Base-by-base conservation (phyloP, 2,113 vertebrate genomes). In the Aptenodytes forsteri region DNA sequence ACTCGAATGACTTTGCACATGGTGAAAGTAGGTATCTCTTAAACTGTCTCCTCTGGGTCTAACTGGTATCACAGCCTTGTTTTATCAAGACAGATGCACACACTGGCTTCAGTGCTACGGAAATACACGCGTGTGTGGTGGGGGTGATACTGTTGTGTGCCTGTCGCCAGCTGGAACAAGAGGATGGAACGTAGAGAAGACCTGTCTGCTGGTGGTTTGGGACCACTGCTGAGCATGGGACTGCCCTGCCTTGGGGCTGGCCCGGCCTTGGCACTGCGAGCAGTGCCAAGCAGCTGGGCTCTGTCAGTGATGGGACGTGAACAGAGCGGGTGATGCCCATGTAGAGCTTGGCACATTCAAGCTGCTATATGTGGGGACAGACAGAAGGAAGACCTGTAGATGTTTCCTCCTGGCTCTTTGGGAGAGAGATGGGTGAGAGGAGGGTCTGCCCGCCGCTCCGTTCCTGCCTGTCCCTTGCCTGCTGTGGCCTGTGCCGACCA, bases 61-160 rank as follows among this genome's bases (percentile, higher is more conserved):
- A 16, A 30, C 20, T 44, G 59, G 30, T 56, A 13, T 38, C 27
- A 30, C 30, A n/a, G 38, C 56, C 62, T 58, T 40, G 30, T 85
- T 88, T 79, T 72, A 10, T 58, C 26, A 16, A 19, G 66, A 42
- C 38, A 77, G 36, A 25, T 59, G 16, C 20, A 26, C 23, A 7
- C 12, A 1, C 16, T 83, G 58, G 38, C 44, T 59, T 42, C 44
- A 59, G 12, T 42, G 77, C 40, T 62, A 0, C 10, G 55, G 49
- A 75, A 42, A 15, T 58, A 25, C 12, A 7, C 0, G 1, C 16
- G 7, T 49, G 23, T 30, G 6, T 0, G 0, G 36, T 52, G 27
- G 5, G 7, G 54, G 14, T 50, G 50, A 12, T 54, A 29, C 46
- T 47, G 52, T 9, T 67, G 46, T 54, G n/a, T 89, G 44, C 23